phyloP scores from a whole-genome alignment of 2,888 invertebrate species.

The Limenitis camilla region DNA sequence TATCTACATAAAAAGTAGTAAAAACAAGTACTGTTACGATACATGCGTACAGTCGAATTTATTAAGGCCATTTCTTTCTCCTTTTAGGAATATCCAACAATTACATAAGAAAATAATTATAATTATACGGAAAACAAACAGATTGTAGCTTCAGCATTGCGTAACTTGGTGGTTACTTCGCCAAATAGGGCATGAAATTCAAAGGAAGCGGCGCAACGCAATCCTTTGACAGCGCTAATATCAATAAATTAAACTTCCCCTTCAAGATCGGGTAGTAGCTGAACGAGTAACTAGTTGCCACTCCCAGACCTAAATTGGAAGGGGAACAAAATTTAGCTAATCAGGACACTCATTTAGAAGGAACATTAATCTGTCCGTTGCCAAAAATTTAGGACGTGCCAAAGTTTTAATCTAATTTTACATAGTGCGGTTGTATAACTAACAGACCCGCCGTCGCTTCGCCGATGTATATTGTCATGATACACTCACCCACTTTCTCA shows the following conservation, averaged over 20 bases:
- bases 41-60: too few relatives aligned
- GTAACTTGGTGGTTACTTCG: slow-evolving; percentile 4
- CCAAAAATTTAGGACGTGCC: not conserved
- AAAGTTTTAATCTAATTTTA: too few relatives aligned
- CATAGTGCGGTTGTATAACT: too few relatives aligned
- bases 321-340: not conserved
- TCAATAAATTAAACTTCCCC: slow-evolving; percentile 19
- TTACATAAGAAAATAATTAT: too few relatives aligned
- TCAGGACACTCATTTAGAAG: not conserved
- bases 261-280: slow-evolving; percentile 1
- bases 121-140: not conserved
- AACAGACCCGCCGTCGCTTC: too few relatives aligned
- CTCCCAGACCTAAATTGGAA: not conserved
- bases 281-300: slow-evolving; percentile 11
- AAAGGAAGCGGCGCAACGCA: slow-evolving; percentile 3
- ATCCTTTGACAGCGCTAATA: slow-evolving; percentile 15
- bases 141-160: slow-evolving; percentile 1
- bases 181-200: slow-evolving; percentile 12
- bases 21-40: too few relatives aligned
- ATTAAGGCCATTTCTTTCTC: too few relatives aligned
- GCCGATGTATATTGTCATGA: too few relatives aligned
- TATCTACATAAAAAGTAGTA: too few relatives aligned
- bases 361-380: not conserved
- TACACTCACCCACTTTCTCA: too few relatives aligned
- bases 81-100: too few relatives aligned